Conservation (phyloP, 2,113 vertebrate species). For the Grantiella picta region DNA sequence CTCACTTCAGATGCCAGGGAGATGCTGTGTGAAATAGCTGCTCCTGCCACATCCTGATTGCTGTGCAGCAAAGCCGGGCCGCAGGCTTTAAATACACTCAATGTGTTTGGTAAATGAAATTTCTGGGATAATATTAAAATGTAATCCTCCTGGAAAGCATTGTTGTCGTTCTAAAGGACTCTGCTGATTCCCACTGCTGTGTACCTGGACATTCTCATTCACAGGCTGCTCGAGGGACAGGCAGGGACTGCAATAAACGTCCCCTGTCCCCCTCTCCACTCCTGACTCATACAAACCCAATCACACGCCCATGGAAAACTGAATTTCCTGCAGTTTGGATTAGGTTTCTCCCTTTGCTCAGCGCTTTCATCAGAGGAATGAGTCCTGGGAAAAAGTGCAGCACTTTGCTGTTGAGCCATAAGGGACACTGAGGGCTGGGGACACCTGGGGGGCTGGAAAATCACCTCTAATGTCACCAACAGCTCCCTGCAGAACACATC, state of each 20-base stretch:
- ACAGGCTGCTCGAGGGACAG: not conserved
- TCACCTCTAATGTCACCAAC: accelerated
- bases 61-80: not conserved
- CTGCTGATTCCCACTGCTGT: not conserved
- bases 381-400: not conserved
- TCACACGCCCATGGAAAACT: not conserved
- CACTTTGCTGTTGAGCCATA: not conserved
- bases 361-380: not conserved
- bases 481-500: not conserved
- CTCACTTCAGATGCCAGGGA: slow-evolving; percentile 55
- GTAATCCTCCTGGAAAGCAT: slow-evolving; percentile 42
- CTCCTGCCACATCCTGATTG: slow-evolving; percentile 35
- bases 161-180: not conserved
- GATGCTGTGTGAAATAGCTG: slow-evolving; percentile 14
- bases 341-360: not conserved
- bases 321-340: not conserved
- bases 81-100: not conserved
- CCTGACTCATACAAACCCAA: not conserved
- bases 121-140: slow-evolving; percentile 22
- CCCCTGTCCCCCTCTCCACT: not conserved
- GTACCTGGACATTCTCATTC: not conserved
- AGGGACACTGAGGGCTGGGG: accelerated
- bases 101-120: slow-evolving; percentile 34
- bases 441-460: not conserved
- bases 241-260: not conserved